Evolutionary conservation across 2,113 vertebrate species (phyloP).

Genomic region (Perca flavescens): DNA sequence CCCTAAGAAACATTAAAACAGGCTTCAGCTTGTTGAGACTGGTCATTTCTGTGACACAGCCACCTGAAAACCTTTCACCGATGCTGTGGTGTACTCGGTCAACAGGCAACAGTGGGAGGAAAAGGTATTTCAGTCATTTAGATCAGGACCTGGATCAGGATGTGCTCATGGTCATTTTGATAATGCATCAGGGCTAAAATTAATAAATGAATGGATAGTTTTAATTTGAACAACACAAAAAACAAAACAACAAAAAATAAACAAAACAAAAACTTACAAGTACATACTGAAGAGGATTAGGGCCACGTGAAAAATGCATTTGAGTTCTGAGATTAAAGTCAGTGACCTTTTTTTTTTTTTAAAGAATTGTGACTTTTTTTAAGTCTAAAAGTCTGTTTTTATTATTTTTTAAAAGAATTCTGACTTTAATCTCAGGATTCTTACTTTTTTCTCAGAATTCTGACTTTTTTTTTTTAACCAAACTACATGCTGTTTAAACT

Average conservation of each 20-base stretch:
- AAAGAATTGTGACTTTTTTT: too few species aligned
- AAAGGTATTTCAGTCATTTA: conserved; percentile 1
- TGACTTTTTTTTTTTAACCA: background rate
- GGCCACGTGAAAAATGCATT: too few species aligned
- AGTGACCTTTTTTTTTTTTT: too few species aligned
- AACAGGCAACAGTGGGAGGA: background rate
- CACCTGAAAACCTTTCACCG: background rate
- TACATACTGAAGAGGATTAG: too few species aligned
- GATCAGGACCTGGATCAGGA: background rate
- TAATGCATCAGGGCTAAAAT: conserved; percentile 18
- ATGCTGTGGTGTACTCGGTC: conserved; percentile 26
- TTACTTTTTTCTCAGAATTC: too few species aligned
- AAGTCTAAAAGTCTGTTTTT: too few species aligned
- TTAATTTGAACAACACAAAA: too few species aligned
- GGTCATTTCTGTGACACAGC: conserved; percentile 6
- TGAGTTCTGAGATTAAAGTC: too few species aligned
- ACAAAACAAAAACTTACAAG: too few species aligned
- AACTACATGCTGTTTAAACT: background rate
- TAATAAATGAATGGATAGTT: background rate
- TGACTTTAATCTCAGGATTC: too few species aligned
- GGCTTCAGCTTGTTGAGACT: conserved; percentile 45
- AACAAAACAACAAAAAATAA: too few species aligned
- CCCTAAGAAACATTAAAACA: conserved; percentile 35
- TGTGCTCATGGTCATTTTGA: conserved; percentile 12
- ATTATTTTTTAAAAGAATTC: too few species aligned